Evolutionary conservation across 2,797 vertebrate genomes (phyloP), one percentile per base, ranked within the genome.

Genomic region (Momotus momota): DNA sequence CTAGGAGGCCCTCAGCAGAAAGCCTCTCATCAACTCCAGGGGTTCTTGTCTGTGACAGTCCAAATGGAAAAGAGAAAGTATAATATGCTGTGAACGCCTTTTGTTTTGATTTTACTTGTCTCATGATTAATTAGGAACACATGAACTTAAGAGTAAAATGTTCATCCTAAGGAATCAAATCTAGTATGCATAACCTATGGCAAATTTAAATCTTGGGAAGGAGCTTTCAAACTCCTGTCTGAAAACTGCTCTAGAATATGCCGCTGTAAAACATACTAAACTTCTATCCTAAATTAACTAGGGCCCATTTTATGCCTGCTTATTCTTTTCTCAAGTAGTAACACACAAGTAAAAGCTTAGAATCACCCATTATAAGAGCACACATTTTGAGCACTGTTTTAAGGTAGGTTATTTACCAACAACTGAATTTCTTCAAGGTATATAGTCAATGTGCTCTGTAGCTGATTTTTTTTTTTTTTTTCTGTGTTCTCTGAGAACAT

Each of bases 1-100:
- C 77, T 94, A 90, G 70, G 74, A 94, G 81, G 90, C 62, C 74
- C 86, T 85, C 90, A 96, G 83, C 74, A 88, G 89, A 96, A 92
- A 93, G 69, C 75, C 57, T 94, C 92, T 93, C 92, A 87, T 92
- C 65, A 94, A 0, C 92, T 71, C 75, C 71, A 73, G 79, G 69
- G 61, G 72, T 64, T 92, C 86, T 49, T 77, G 46, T 29, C 57
- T 69, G 49, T 90, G 94, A 90, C 88, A 92, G 80, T 71, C 51
- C 73, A 94, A 88, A 92, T 62, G 85, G 80, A 88, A 90, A 84
- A 86, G 23, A 83, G 61, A 91, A 86, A 65, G 77, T 49, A 55
- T 43, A 83, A 91, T 86, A 75, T 3, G 20, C 86, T 79, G 62
- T 1, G 3, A 88, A 81, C 0, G 35, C 66, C 71, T 88, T 94